Base-by-base conservation (phyloP, 2,113 vertebrate species). In the Numenius arquata region DNA sequence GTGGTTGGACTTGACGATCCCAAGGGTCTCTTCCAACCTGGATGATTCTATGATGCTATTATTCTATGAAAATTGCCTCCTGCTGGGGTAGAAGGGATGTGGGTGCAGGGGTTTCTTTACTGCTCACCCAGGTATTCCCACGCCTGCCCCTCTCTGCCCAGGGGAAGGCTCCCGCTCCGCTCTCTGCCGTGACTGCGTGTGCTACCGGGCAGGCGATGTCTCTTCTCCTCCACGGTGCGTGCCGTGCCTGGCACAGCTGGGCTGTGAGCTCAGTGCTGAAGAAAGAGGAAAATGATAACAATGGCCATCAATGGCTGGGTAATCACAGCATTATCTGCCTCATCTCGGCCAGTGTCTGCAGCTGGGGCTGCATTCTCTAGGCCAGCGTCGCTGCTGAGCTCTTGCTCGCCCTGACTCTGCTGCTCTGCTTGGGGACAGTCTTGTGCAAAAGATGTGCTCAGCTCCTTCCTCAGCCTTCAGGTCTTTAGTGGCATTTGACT, bases 211-310 rank as follows among this genome's bases (percentile, higher is more conserved):
- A 26, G 65, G n/a, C 76, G 62, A n/a, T 3, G 14, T 32, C 65
- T 78, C 67, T 48, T 66, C 34, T 87, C 27, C 40, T 41, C n/a
- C 73, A 9, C 0, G 0, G 38, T 15, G 21, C 4, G 1, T 12
- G 66, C 61, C 1, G 11, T 48, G 68, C 52, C 52, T 86, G 90
- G 59, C 76, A 84, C 81, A 48, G 90, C 73, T 15, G 72, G 76
- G 76, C 80, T 79, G 22, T n/a, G 62, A 85, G 79, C 62, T 94
- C 72, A 68, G 53, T 0, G 0, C 61, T 65, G 73, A 70, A 66
- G 36, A 82, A 72, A 30, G 56, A 58, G 38, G 38, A 73, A 73
- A 91, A 91, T 56, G 61, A 56, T 50, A 65, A 20, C 27, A 72
- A 21, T 0, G 2, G 34, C 27, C 1, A 0, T 17, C 65, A 52